Evolutionary conservation across 2,888 invertebrate species (phyloP), one percentile per base, ranked within the genome.

Genomic region (Ophion obscuratus): DNA sequence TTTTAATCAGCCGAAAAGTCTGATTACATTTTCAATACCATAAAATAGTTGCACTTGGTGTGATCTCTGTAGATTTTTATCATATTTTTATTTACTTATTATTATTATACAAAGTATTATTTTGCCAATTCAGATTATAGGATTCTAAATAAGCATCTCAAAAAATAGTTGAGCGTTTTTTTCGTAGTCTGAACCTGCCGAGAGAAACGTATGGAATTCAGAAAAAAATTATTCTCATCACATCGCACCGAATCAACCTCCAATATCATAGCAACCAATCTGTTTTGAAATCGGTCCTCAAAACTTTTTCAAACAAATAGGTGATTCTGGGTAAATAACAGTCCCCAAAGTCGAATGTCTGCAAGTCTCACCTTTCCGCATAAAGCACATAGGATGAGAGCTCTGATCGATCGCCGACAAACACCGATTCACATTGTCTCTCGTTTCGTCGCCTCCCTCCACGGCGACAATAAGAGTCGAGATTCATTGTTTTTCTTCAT

Each of bases 341-440:
- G 14, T 47, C 14, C 14, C 14, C 10, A 47, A 47, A 47, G 47
- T 47, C 47, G 47, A 47, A 47, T 14, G 47, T 14, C 11, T 27
- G 24, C 7, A 14, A 70, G 24, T 31, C 20, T 27, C 53, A 24
- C 17, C 20, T 47, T 27, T 47, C 14, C 27, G 17, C 17, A 31
- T 53, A 36, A n/a, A 57, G 14, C 36, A 77, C 14, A 11, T 1
- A 70, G 62, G 14, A 31, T 6, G 53, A 62, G 40, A 61, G 67
- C 31, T 31, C 47, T 61, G 78, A 83, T 74, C 74, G 78, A 74
- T 83, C 62, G 78, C 47, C 61, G 74, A 73, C 74, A 78, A 67
- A 53, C 47, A 40, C 36, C 44, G 47, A 68, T 61, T 59, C 36
- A 20, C 57, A 24, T 17, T 70, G 77, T 53, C 66, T 79, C 68